Base-by-base conservation (phyloP, 2,888 invertebrate species). In the Trichacis sp. region DNA sequence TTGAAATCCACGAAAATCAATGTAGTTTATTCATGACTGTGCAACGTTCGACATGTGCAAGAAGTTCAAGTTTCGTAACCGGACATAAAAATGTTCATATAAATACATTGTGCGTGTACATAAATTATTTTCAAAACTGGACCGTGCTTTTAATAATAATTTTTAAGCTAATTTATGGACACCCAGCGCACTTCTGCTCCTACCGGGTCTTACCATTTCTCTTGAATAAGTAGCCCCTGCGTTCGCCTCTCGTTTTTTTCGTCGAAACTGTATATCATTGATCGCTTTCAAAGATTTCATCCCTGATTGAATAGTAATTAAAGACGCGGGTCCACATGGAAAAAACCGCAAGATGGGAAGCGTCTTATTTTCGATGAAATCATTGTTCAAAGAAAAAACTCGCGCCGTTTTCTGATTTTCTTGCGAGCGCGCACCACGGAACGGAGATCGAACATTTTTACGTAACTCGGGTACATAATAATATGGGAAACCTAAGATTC, bases 151-250 rank as follows among this genome's bases (percentile, higher is more conserved):
- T n/a, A 20, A 24, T 24, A 24, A 24, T 24, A 46, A 14, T 24
- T 14, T 46, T 24, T 8, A 29, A 24, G 24, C 11, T 46, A 46
- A 46, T 24, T 46, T 46, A 46, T 46, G 46, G 14, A 46, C 24
- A 24, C 24, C 14, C 24, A 46, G 46, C 18, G 43, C 43, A 43
- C 43, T 43, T 19, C 19, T 43, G 19, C 15, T 43, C 46, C 46
- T 46, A 46, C 46, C 46, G 24, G 24, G 24, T 46, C 46, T 46
- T 46, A 46, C 18, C 46, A 46, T 24, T 46, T 14, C 46, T 20
- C 24, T 24, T 14, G 46, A 29, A 46, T 24, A 24, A 24, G 46
- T 24, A 46, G 24, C 46, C 20, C 24, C 46, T 24, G 46, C 20
- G 12, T 3, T 40, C 12, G 24, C 46, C 9, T 14, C 14, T 46